These are phyloP conservation scores for Dasyornis broadbenti DNA, from an alignment of 2,113 vertebrate species.

Conservation along the genomic window DNA sequence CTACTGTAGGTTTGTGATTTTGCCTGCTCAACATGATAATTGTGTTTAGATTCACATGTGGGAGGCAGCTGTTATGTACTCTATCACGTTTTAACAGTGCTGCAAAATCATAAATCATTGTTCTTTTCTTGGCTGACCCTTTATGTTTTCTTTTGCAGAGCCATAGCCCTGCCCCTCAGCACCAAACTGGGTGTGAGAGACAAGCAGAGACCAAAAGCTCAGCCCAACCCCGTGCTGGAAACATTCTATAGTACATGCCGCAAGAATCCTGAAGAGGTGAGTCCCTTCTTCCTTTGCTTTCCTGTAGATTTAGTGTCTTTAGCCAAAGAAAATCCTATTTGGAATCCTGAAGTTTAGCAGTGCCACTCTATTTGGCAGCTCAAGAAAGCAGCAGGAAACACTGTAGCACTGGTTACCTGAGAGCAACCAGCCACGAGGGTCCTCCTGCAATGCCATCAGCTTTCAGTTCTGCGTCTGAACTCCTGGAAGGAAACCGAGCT, in stretches of 20 bases:
- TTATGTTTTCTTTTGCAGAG: constrained; percentile 56
- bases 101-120: neutral
- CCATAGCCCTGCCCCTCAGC: constrained; percentile 78
- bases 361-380: neutral
- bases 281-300: neutral
- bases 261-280: constrained; percentile 73
- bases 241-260: constrained; percentile 67
- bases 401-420: neutral
- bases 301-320: neutral
- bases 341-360: neutral
- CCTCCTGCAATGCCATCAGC: neutral
- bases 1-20: neutral
- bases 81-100: neutral
- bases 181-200: constrained; percentile 77
- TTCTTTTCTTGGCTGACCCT: neutral
- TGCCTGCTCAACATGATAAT: neutral
- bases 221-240: constrained; percentile 75
- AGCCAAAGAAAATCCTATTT: neutral
- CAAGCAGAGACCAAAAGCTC: constrained; percentile 60
- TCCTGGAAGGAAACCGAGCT: neutral
- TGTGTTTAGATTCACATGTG: neutral
- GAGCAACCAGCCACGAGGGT: neutral
- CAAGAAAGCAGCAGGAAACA: neutral
- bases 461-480: neutral
- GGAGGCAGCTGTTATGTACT: neutral